Percentiles rank a stretch among this genome's conserved stretches.
Conservation (phyloP, 1,140 invertebrate genomes). For the Papilio xuthus region DNA sequence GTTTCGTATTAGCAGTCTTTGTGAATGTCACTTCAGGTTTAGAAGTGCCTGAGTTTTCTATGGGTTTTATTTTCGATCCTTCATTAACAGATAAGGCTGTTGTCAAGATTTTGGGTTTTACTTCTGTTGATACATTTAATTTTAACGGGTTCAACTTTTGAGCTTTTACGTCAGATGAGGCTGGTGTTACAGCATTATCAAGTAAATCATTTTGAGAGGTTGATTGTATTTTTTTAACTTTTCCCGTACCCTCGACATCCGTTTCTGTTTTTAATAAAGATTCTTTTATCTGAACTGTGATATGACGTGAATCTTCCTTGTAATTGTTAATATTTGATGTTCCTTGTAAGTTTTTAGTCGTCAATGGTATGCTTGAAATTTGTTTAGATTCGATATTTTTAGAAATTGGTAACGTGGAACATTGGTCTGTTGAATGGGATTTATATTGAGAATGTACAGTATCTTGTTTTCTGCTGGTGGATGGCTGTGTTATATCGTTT, state of each 20-base stretch:
- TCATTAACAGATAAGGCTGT: background rate
- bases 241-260: background rate
- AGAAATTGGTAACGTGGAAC: background rate
- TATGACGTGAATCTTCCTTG: background rate
- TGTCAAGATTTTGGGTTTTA: background rate
- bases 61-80: background rate
- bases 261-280: conserved; percentile 5
- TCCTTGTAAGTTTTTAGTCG: background rate
- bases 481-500: background rate
- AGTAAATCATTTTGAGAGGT: background rate
- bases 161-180: background rate
- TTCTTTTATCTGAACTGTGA: background rate
- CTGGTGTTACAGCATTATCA: background rate
- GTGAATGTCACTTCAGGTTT: conserved; percentile 5
- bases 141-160: background rate
- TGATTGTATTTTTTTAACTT: background rate
- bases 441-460: background rate
- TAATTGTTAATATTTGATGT: background rate
- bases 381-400: background rate
- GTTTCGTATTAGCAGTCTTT: background rate
- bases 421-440: background rate
- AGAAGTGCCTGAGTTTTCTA: background rate
- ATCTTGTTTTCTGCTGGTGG: background rate
- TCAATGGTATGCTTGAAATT: background rate
- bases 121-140: background rate